Conservation (phyloP, 1,140 invertebrate species). For the Stratiolaelaps scimitus region DNA sequence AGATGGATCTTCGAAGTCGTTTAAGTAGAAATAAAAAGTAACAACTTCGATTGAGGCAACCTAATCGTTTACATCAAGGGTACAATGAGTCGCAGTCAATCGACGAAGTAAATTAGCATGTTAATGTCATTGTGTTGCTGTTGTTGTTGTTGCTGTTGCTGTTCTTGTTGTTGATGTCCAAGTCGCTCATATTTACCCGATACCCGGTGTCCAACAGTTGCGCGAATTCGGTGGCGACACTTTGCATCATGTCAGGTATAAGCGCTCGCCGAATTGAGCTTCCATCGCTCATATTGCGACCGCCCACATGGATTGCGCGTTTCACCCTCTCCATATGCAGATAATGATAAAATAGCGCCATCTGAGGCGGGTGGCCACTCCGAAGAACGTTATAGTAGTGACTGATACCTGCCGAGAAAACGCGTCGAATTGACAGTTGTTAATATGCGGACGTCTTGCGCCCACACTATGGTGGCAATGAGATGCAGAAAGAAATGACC, state of each 20-base stretch:
- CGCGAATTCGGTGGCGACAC: slow-evolving; percentile 1
- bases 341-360: slow-evolving; percentile 12
- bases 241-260: slow-evolving; percentile 9
- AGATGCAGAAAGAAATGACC: too few relatives aligned
- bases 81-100: too few relatives aligned
- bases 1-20: too few relatives aligned
- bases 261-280: neutral
- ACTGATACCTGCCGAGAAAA: neutral
- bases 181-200: neutral
- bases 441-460: neutral
- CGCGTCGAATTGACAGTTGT: neutral
- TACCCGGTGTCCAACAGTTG: slow-evolving; percentile 3
- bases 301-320: neutral
- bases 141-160: too few relatives aligned
- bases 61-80: too few relatives aligned
- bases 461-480: neutral
- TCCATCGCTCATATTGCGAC: slow-evolving; percentile 3
- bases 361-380: slow-evolving; percentile 1
- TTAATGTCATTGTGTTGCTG: too few relatives aligned
- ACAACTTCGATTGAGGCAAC: too few relatives aligned
- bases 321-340: slow-evolving; percentile 5
- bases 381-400: neutral
- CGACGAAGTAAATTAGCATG: too few relatives aligned
- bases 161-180: too few relatives aligned
- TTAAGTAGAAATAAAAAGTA: too few relatives aligned